These are phyloP conservation scores for Micronycteris hirsuta DNA, from an alignment of 2,113 vertebrate genomes.

Conservation along the genomic window DNA sequence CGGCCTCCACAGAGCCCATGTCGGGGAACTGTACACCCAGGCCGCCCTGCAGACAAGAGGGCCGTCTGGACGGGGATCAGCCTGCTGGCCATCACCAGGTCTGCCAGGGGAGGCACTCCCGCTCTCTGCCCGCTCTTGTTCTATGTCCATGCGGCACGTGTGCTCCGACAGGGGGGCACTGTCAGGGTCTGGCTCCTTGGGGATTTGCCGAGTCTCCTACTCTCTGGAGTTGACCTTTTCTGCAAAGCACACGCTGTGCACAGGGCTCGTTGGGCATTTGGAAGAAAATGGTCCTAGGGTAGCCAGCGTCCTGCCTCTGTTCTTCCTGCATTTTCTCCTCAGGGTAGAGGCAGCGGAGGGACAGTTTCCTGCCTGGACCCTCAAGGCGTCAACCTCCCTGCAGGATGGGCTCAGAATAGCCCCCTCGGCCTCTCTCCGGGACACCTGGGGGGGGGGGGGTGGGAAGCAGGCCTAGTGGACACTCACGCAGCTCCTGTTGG, in stretches of 20 bases:
- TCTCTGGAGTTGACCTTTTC: conserved; percentile 63
- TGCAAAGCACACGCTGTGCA: not conserved
- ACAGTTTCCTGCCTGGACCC: not conserved
- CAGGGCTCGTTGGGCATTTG: not conserved
- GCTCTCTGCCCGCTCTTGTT: not conserved
- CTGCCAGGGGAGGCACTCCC: not conserved
- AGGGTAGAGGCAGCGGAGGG: not conserved
- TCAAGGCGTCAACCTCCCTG: not conserved
- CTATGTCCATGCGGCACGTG: not conserved
- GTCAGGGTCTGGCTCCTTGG: not conserved
- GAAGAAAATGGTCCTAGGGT: not conserved
- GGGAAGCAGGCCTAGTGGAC: not conserved
- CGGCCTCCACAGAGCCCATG: not conserved
- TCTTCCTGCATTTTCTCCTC: not conserved
- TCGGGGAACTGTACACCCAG: not conserved
- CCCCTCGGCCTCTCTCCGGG: not conserved
- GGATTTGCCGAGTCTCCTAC: conserved; percentile 27
- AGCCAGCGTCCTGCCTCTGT: not conserved
- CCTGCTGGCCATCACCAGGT: not conserved
- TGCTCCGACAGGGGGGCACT: not conserved
- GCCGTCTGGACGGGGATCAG: not conserved
- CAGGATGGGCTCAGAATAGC: not conserved
- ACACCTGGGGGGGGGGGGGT: not conserved
- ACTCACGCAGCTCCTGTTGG: no score
- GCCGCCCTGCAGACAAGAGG: not conserved